These are phyloP conservation scores for Rhabditoides inermis DNA, from an alignment of 2,888 invertebrate species.

Conservation along the genomic window DNA sequence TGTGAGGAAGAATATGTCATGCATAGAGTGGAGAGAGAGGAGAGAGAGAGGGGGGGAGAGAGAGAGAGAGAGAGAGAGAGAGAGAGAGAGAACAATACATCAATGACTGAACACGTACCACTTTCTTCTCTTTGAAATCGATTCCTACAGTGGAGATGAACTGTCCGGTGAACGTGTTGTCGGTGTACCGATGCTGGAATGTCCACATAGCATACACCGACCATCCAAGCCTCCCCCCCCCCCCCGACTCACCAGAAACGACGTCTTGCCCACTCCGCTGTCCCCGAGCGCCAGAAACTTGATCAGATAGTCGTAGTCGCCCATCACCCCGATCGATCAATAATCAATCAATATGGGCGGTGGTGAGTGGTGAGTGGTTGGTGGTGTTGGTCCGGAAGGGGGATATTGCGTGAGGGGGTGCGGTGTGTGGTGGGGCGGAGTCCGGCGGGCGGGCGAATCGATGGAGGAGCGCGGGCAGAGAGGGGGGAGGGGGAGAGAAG, in stretches of 20 bases:
- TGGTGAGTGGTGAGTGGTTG: background rate
- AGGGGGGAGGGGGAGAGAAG: background rate
- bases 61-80: background rate
- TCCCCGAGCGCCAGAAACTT: slow-evolving; percentile 90
- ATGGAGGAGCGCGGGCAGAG: background rate
- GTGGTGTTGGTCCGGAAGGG: background rate
- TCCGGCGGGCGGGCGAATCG: background rate
- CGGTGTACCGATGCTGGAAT: slow-evolving; percentile 80
- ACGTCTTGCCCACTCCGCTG: slow-evolving; percentile 92
- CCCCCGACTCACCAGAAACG: slow-evolving; percentile 60
- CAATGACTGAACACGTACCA: slow-evolving; percentile 60
- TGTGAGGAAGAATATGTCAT: background rate
- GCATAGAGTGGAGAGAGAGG: background rate
- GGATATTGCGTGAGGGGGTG: background rate
- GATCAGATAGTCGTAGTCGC: slow-evolving; percentile 80
- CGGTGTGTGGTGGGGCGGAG: background rate
- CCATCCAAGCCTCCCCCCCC: background rate
- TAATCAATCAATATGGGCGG: background rate
- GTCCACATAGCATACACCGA: background rate
- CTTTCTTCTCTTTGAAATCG: slow-evolving; percentile 87
- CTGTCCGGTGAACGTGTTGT: slow-evolving; percentile 79
- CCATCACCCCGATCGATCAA: slow-evolving; percentile 21
- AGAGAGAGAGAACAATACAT: background rate
- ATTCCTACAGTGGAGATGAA: slow-evolving; percentile 95
- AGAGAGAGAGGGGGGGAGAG: background rate